Percentiles rank a stretch among this genome's conserved stretches.
Conservation (phyloP, 30 jellyfish, hydroid and myxozoan species). For the Mastigias papua region DNA sequence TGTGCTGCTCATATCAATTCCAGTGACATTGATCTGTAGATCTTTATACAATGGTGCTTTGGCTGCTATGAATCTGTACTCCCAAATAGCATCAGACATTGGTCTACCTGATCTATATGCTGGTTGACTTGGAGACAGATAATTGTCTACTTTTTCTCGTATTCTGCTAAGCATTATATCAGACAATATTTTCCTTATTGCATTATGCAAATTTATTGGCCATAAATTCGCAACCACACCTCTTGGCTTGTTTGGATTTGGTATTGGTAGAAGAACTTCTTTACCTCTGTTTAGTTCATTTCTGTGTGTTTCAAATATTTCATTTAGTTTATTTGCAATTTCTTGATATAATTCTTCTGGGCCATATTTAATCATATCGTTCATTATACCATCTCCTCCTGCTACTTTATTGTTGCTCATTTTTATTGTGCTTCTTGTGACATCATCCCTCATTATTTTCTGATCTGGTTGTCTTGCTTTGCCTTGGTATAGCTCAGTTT, state of each 20-base stretch:
- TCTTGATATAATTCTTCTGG: slow-evolving; percentile 54
- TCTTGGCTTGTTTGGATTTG: slow-evolving; percentile 21
- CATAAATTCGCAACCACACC: slow-evolving; percentile 31
- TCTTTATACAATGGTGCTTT: too few relatives aligned
- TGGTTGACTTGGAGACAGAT: slow-evolving; percentile 38
- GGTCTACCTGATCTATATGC: slow-evolving; percentile 39
- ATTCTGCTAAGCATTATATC: slow-evolving; percentile 29
- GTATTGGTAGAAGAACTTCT: slow-evolving; percentile 14
- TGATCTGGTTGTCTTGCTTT: neutral
- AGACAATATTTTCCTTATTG: slow-evolving; percentile 42
- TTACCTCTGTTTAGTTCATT: slow-evolving; percentile 44
- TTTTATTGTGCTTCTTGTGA: neutral
- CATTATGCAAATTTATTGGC: slow-evolving; percentile 37
- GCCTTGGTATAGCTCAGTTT: neutral
- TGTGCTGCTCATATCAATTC: slow-evolving; percentile 27
- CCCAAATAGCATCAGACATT: slow-evolving; percentile 41
- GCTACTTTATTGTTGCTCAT: slow-evolving; percentile 21
- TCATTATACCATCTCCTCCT: slow-evolving; percentile 57
- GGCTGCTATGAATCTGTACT: slow-evolving; percentile 36
- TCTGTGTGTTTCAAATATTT: slow-evolving; percentile 48
- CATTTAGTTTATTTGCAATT: slow-evolving; percentile 31
- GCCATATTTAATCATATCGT: slow-evolving; percentile 56
- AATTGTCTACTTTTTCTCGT: slow-evolving; percentile 36
- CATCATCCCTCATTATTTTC: neutral
- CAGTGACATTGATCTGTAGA: slow-evolving; percentile 21